phyloP scores from a whole-genome alignment of 2,113 vertebrate genomes.

The Nothoprocta pentlandii region DNA sequence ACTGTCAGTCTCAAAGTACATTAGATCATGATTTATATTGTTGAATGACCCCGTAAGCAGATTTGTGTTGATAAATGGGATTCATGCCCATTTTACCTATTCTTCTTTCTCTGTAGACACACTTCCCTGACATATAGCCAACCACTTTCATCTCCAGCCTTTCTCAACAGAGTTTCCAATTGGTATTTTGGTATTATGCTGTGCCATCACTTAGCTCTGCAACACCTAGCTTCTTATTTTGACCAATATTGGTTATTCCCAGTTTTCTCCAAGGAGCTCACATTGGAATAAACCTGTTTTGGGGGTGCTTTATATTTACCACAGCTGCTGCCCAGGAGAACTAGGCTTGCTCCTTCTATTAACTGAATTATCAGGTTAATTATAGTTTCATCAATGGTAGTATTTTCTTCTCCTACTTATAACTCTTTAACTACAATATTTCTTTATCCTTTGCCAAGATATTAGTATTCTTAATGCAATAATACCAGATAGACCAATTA shows the following conservation, averaged over 20 bases:
- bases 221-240: neutral
- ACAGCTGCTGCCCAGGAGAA: neutral
- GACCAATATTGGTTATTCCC: neutral
- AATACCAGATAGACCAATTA: neutral
- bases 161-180: neutral
- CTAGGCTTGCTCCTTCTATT: neutral
- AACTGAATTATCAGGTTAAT: neutral
- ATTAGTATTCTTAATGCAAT: neutral
- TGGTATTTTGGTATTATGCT: neutral
- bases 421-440: neutral
- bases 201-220: neutral
- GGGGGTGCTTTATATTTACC: neutral
- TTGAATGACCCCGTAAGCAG: neutral
- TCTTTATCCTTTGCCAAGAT: neutral
- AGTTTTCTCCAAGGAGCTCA: neutral
- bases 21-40: neutral
- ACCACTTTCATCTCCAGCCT: neutral
- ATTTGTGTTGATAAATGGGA: neutral
- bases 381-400: neutral
- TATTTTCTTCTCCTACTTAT: neutral
- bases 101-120: neutral
- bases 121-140: neutral
- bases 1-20: neutral
- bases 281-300: neutral
- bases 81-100: neutral